Percentiles rank a stretch among this genome's conserved stretches.
phyloP scores from a whole-genome alignment of 2,888 invertebrate genomes.

The Microplitis deprimator region DNA sequence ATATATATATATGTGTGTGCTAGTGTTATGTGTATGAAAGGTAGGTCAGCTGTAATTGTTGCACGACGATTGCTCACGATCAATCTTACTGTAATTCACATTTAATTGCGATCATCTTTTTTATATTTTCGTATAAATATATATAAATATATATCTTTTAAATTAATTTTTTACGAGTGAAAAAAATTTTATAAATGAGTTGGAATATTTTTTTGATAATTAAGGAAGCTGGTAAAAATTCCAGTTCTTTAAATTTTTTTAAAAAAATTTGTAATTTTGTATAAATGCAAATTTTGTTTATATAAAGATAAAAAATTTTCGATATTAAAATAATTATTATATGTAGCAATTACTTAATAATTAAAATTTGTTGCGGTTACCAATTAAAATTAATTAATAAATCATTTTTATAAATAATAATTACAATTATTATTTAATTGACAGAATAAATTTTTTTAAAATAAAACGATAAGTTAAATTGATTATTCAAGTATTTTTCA shows the following conservation, averaged over 20 bases:
- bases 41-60: slow-evolving; percentile 16
- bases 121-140: neutral
- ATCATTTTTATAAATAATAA: neutral
- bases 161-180: neutral
- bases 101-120: neutral
- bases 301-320: no score
- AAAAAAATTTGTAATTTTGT: no score
- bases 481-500: neutral
- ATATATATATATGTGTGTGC: slow-evolving; percentile 10
- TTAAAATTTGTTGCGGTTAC: neutral
- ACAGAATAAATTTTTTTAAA: neutral
- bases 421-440: neutral
- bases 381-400: neutral
- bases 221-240: no score
- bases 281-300: no score
- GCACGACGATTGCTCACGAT: slow-evolving; percentile 5
- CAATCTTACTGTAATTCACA: neutral
- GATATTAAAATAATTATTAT: neutral
- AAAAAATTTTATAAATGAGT: neutral
- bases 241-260: no score
- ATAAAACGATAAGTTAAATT: neutral
- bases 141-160: neutral
- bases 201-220: no score
- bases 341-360: neutral
- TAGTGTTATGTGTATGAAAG: slow-evolving; percentile 10